These are phyloP conservation scores for Clavelina lepadiformis DNA, from an alignment of 23 tunicate species.

Conservation along the genomic window DNA sequence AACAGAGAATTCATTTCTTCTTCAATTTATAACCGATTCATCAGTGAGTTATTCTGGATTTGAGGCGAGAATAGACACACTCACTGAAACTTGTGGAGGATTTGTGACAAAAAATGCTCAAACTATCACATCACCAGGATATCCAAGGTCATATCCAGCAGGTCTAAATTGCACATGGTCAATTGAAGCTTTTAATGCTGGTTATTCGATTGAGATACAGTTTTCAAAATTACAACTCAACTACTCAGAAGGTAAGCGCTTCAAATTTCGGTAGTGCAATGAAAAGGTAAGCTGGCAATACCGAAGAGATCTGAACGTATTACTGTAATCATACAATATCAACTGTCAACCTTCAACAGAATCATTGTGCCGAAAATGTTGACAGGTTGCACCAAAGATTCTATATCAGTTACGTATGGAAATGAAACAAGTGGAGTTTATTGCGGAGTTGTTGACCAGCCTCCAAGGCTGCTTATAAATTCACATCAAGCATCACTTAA, in stretches of 20 bases:
- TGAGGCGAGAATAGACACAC: slow-evolving; percentile 7
- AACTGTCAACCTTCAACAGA: background rate
- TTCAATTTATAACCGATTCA: slow-evolving; percentile 39
- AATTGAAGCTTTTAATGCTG: slow-evolving; percentile 32
- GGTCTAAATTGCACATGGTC: slow-evolving; percentile 59
- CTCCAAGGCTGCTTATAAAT: slow-evolving; percentile 29
- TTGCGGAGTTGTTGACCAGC: slow-evolving; percentile 18
- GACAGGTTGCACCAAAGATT: slow-evolving; percentile 32
- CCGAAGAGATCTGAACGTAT: background rate
- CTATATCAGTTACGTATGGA: slow-evolving; percentile 18
- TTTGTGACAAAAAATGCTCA: slow-evolving; percentile 35
- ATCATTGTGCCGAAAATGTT: too few species aligned
- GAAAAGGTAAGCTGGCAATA: too few species aligned
- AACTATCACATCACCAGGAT: slow-evolving; percentile 28
- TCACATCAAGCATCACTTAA: slow-evolving; percentile 2
- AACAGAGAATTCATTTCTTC: slow-evolving; percentile 26
- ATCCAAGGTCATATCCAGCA: slow-evolving; percentile 29
- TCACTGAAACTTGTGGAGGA: slow-evolving; percentile 57
- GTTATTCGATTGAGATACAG: slow-evolving; percentile 32
- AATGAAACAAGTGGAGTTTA: background rate
- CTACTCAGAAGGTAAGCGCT: slow-evolving; percentile 18
- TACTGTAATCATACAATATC: too few species aligned
- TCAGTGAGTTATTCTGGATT: slow-evolving; percentile 37
- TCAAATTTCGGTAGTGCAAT: background rate
- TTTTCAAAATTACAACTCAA: slow-evolving; percentile 39